Base-by-base conservation (phyloP, 2,888 invertebrate genomes). In the Boloria selene region DNA sequence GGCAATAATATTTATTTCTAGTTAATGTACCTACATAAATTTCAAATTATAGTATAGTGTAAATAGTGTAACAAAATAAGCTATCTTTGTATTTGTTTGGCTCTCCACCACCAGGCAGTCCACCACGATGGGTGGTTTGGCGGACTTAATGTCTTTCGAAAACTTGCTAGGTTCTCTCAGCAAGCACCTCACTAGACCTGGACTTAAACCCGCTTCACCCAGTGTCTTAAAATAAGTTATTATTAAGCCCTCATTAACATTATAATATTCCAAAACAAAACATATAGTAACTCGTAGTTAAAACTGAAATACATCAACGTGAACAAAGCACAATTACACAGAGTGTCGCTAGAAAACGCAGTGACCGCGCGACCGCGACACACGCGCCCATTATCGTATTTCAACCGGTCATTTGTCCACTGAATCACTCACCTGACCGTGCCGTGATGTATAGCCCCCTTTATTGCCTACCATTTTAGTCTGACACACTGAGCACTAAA, bases 381-480 rank as follows among this genome's bases (percentile, higher is more conserved):
- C 62, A 67, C 64, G 65, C 65, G 52, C 61, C 78, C 77, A 79
- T 79, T 77, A 79, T 74, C 77, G 77, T 79, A 78, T 76, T 75
- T 79, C 78, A 79, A 73, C 69, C 71, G 76, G 73, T 74, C 75
- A 76, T 74, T 75, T 74, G 77, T 74, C 72, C 73, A 71, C 72
- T 77, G 77, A 75, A 78, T 78, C 79, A 79, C 74, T 78, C 79
- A 79, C 79, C 79, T 79, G 78, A 73, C 73, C 72, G 61, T 65
- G 54, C 61, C 55, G 65, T 71, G 70, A 72, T 71, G 60, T 62
- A 72, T 70, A 62, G 59, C 67, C 71, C 68, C 65, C 67, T 71
- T 69, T 72, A 72, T 68, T 72, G 71, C 65, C 63, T 51, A 49
- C 47, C 68, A 53, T 38, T 64, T 49, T 53, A 47, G 18, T 38